Evolutionary conservation across 2,888 invertebrate genomes (phyloP), one percentile per base, ranked within the genome.

Genomic region (Hemicrepidius hirtus): DNA sequence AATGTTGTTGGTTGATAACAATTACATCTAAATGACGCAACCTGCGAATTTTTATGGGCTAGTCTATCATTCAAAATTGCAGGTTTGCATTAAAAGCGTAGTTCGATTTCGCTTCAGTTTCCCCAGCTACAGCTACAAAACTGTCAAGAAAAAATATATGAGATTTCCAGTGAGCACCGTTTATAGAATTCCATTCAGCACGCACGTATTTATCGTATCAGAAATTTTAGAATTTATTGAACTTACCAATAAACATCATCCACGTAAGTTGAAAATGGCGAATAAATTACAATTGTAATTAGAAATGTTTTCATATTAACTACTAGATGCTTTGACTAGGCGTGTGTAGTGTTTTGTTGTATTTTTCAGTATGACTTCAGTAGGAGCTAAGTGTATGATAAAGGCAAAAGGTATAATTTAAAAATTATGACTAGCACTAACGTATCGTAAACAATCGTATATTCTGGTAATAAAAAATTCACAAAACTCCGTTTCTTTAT

Each of bases 101-200:
- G 46, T 65, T 53, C 53, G 37, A 65, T 49, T 32, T 53, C 65
- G 20, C 16, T 65, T 65, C 65, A 21, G 65, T 53, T 65, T 65
- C 21, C 37, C 37, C 37, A 18, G 35, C 20, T 40, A 65, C 18
- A 37, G 37, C 65, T 63, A 63, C 63, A 63, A 63, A 63, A 28
- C 50, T 65, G 50, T 65, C 65, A 65, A 10, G 65, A 65, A 65
- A 65, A 50, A 40, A 50, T 64, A 64, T 65, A 65, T 65, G 53
- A 53, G 65, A 50, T 35, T 65, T 65, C 46, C 63, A 63, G 63
- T 32, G 24, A 44, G 21, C 65, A 24, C 53, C 50, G 50, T 41
- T 50, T 65, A 28, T 49, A 65, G 53, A 65, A 65, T 65, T 65
- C 53, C 28, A 40, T 53, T 65, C 65, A 53, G 18, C 65, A 50